Conservation (phyloP, 2,888 invertebrate species). For the Mesochorus sp. region DNA sequence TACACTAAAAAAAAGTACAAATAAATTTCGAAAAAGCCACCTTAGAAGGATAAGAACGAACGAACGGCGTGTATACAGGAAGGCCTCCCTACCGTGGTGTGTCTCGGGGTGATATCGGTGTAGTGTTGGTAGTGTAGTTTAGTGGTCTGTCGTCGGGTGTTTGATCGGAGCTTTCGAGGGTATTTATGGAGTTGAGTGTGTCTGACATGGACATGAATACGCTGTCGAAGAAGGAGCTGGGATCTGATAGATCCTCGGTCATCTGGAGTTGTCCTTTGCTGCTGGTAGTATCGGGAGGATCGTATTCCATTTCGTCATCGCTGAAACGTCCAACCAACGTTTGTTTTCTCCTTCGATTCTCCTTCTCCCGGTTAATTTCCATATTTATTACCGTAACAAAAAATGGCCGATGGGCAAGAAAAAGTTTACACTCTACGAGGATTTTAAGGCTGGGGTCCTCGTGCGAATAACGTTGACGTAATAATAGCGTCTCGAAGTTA, state of each 20-base stretch:
- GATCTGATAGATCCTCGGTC: constrained; percentile 78
- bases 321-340: constrained; percentile 78
- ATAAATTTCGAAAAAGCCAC: constrained; percentile 6
- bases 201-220: constrained; percentile 82
- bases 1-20: not conserved
- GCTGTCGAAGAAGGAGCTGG: constrained; percentile 80
- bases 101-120: constrained; percentile 76
- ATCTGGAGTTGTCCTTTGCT: constrained; percentile 72
- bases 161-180: constrained; percentile 81
- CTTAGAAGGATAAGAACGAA: constrained; percentile 40
- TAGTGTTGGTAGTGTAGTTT: constrained; percentile 79
- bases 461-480: no score
- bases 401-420: no score
- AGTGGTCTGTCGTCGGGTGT: constrained; percentile 81
- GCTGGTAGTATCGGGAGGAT: constrained; percentile 72
- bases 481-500: no score
- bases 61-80: no score
- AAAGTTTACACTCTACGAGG: no score
- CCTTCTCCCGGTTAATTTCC: no score
- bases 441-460: no score
- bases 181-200: constrained; percentile 81
- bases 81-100: constrained; percentile 78
- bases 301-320: constrained; percentile 74
- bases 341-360: no score
- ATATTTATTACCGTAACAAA: no score